phyloP scores from a whole-genome alignment of 2,888 invertebrate species.

The Drosophila atripex region DNA sequence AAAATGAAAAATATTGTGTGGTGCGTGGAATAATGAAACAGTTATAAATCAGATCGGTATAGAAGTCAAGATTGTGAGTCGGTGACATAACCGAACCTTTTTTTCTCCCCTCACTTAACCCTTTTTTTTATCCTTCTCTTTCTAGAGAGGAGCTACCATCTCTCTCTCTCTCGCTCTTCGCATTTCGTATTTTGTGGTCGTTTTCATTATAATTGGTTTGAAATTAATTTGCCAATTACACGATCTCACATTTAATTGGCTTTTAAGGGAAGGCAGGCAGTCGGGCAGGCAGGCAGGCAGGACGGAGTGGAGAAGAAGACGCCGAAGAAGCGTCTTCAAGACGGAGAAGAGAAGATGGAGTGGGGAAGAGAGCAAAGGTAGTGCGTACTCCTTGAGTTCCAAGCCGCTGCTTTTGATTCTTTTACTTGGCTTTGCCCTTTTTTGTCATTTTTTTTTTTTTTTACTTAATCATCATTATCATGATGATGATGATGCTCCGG shows the following conservation, averaged over 20 bases:
- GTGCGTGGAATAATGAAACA: conserved; percentile 29
- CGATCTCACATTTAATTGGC: conserved; percentile 83
- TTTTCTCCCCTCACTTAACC: conserved; percentile 7
- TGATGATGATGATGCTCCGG: conserved; percentile 23
- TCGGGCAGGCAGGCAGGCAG: background rate
- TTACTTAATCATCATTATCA: conserved; percentile 19
- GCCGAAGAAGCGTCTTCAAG: background rate
- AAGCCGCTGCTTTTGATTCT: conserved; percentile 41
- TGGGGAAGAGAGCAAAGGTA: conserved; percentile 2
- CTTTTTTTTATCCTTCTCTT: conserved; percentile 6
- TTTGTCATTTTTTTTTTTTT: conserved; percentile 50
- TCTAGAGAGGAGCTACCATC: background rate
- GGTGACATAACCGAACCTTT: conserved; percentile 27
- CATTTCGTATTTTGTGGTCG: conserved; percentile 62
- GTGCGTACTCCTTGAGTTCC: background rate
- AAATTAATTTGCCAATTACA: conserved; percentile 83
- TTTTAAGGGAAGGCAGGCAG: conserved; percentile 61
- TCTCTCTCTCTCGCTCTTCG: conserved; percentile 1
- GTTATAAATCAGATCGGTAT: conserved; percentile 3
- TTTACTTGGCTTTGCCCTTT: conserved; percentile 60
- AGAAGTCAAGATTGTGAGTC: conserved; percentile 22
- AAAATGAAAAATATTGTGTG: conserved; percentile 78
- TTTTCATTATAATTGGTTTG: conserved; percentile 82
- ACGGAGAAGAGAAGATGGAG: conserved; percentile 1
- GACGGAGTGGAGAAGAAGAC: background rate